phyloP scores from a whole-genome alignment of 2,797 vertebrate species.

The Cyclopterus lumpus region DNA sequence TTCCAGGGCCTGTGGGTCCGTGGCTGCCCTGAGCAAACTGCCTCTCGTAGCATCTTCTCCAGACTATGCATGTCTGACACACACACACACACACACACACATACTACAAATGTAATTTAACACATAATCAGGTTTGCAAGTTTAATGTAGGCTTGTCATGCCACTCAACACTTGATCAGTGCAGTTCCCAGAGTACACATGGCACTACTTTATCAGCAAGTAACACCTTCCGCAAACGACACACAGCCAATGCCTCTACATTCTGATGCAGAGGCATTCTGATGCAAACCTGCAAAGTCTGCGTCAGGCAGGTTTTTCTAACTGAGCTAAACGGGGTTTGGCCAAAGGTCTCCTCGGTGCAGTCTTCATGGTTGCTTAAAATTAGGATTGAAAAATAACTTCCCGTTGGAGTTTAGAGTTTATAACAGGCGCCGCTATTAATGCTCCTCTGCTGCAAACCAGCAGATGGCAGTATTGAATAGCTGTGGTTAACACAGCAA shows the following conservation, averaged over 20 bases:
- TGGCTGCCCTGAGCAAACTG: slow-evolving; percentile 90
- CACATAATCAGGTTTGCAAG: background rate
- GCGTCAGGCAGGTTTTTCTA: slow-evolving; percentile 26
- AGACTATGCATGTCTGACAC: slow-evolving; percentile 89
- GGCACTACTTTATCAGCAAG: slow-evolving; percentile 43
- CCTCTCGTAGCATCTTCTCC: slow-evolving; percentile 90
- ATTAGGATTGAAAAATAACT: slow-evolving; percentile 7
- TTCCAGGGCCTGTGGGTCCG: slow-evolving; percentile 91
- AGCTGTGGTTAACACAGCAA: slow-evolving; percentile 36
- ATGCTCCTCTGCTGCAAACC: slow-evolving; percentile 24
- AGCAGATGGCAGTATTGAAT: slow-evolving; percentile 83
- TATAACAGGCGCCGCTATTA: background rate
- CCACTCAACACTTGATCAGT: background rate
- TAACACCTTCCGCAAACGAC: slow-evolving; percentile 60
- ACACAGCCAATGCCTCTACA: slow-evolving; percentile 33
- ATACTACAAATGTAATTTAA: background rate
- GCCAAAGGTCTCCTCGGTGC: slow-evolving; percentile 8
- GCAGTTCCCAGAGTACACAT: slow-evolving; percentile 38
- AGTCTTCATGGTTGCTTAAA: slow-evolving; percentile 14
- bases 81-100: background rate
- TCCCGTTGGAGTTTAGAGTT: background rate
- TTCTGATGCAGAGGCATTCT: slow-evolving; percentile 8
- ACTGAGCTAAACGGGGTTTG: slow-evolving; percentile 17
- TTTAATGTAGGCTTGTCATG: background rate
- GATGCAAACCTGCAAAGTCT: slow-evolving; percentile 32